Evolutionary conservation across 2,888 invertebrate species (phyloP), one percentile per base, ranked within the genome.

Genomic region (Gerris lacustris): DNA sequence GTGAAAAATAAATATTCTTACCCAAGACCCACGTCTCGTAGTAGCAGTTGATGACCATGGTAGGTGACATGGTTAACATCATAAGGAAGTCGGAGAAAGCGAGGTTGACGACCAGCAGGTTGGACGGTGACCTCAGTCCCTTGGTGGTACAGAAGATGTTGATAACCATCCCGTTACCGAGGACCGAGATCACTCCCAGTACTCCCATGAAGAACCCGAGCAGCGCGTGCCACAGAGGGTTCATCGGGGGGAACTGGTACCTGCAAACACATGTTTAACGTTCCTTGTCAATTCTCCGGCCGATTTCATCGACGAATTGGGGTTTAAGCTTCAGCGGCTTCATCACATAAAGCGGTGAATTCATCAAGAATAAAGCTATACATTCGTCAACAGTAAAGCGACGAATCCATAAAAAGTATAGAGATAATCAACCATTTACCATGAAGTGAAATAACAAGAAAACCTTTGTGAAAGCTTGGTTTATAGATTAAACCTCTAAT

Each of bases 61-160:
- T 85, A 69, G 91, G 90, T 77, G 89, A 86, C 91, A 91, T 91
- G 76, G 83, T 81, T 77, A 88, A 82, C 93, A 94, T 94, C 90
- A 94, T 94, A 75, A 89, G 84, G 79, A 94, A 91, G 80, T 94
- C 94, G 71, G 93, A 92, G 80, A 96, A 88, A 62, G 95, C 95
- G 78, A 96, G 84, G 82, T 96, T 96, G 73, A 95, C 88, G 72
- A 96, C 90, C 76, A 95, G 84, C 77, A 96, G 84, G 81, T 96
- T 96, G 74, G 95, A 93, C 67, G 95, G 95, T 62, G 94, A 94
- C 77, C 92, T 87, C 72, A 95, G 84, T 68, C 82, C 80, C 83
- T 89, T 90, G 70, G 90, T 90, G 69, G 86, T 82, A 74, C 85
- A 82, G 81, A 91, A 91, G 77, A 91, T 89, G 81, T 87, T 90